Conservation (phyloP, 2,113 vertebrate genomes). For the Trogon surrucura region DNA sequence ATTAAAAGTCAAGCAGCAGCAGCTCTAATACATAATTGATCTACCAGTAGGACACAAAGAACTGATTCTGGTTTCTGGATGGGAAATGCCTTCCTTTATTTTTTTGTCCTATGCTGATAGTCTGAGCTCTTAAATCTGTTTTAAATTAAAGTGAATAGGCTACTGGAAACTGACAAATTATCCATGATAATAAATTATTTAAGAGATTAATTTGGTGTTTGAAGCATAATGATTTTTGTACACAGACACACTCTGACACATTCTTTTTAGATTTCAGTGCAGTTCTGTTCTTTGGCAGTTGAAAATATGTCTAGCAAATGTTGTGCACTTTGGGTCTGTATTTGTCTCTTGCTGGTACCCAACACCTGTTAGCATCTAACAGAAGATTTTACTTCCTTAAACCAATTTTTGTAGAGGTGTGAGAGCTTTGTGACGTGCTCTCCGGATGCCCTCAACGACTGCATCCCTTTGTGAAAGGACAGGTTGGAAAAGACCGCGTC, state of each 20-base stretch:
- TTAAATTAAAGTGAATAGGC: neutral
- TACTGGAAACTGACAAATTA: neutral
- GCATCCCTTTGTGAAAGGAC: neutral
- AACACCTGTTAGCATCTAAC: neutral
- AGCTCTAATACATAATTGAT: conserved; percentile 54
- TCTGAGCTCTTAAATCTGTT: neutral
- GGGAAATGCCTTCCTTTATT: neutral
- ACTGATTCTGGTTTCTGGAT: neutral
- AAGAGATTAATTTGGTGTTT: neutral
- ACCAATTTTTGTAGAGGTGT: neutral
- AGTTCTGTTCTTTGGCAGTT: neutral
- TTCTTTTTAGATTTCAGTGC: neutral
- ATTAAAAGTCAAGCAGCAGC: conserved; percentile 44
- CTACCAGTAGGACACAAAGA: neutral
- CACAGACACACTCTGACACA: neutral
- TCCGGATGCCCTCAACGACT: neutral
- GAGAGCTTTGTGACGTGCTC: neutral
- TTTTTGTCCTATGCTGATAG: neutral
- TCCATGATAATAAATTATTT: neutral
- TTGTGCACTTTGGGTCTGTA: neutral
- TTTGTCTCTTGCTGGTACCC: neutral
- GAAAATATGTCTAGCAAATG: neutral
- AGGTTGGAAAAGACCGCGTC: neutral
- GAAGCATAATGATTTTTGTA: neutral
- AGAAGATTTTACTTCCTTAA: neutral